Base-by-base conservation (phyloP, 2,888 invertebrate genomes). In the Macrophya annulata region DNA sequence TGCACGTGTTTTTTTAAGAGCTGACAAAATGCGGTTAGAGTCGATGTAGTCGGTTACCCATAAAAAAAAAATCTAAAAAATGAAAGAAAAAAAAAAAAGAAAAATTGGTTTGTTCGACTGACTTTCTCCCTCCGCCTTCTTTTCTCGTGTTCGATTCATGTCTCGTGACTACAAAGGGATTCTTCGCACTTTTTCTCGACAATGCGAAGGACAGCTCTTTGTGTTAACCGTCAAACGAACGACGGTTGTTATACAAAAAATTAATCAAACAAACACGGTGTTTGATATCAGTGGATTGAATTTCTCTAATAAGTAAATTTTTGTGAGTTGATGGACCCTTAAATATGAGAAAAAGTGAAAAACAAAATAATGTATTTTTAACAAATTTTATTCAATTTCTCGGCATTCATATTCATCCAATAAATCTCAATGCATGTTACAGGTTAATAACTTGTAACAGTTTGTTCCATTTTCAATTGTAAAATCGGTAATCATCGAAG, bases 11-110 rank as follows among this genome's bases (percentile, higher is more conserved):
- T 68, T 68, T 31, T 25, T 15, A 68, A 68, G 37, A 31, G 31
- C 68, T 68, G 17, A 68, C 68, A 37, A 68, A 68, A 68, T 68
- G 68, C 37, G 68, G 68, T 68, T 68, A 17, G 68, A 68, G 68
- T 68, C 12, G 37, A 37, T 37, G 68, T 68, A 17, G 68, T 68
- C 68, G 68, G 68, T 68, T 37, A 15, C 31, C 68, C 31, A 68
- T 68, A 37, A 17, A 37, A 37, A 68, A 31, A 37, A 17, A 17
- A 8, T 0, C n/a, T n/a, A n/a, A n/a, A n/a, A n/a, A n/a, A 68
- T 17, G 37, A 68, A 17, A 0, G 8, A 37, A 8, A 17, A 68
- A 65, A 65, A 31, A 15, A 15, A 4, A 37, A 15, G 5, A 6
- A 68, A 15, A 6, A 37, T 37, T 6, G 17, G 68, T 68, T 37